A percentile compares a stretch with the other conserved stretches of the same genome.
Evolutionary conservation across 1,140 invertebrate species (phyloP).

Genomic region (Colletes latitarsis): DNA sequence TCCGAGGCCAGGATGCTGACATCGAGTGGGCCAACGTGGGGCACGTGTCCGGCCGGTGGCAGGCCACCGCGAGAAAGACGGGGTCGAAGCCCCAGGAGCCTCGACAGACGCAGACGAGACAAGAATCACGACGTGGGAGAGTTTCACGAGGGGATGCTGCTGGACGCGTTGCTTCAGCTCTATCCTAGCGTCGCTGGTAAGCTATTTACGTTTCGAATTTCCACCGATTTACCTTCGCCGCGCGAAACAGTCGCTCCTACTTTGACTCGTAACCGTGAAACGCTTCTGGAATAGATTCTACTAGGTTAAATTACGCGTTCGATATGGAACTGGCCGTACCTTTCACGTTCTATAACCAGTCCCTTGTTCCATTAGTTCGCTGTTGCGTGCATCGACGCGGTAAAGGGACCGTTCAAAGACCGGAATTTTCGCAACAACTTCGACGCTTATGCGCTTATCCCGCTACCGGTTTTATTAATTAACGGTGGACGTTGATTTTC

Average conservation of each 20-base stretch:
- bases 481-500: constrained; percentile 17
- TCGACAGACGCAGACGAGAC: constrained; percentile 82
- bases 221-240: too few species aligned
- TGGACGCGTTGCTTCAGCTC: constrained; percentile 83
- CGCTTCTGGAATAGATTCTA: too few species aligned
- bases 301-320: too few species aligned
- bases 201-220: constrained; percentile 15
- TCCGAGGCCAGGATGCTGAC: constrained; percentile 82
- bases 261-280: too few species aligned
- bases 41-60: constrained; percentile 76
- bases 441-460: too few species aligned
- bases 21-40: constrained; percentile 76
- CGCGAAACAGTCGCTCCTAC: too few species aligned
- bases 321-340: too few species aligned
- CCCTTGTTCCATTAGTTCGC: too few species aligned
- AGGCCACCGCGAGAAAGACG: constrained; percentile 79
- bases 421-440: too few species aligned
- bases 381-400: too few species aligned
- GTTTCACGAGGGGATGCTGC: constrained; percentile 86
- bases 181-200: constrained; percentile 81
- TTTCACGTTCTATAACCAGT: too few species aligned
- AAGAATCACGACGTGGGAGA: constrained; percentile 79
- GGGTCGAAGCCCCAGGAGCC: constrained; percentile 81
- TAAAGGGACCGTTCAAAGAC: too few species aligned
- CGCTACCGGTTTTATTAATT: background rate